Conservation (phyloP, 92 coral and sea anemone genomes). For the Actinostola sp. region DNA sequence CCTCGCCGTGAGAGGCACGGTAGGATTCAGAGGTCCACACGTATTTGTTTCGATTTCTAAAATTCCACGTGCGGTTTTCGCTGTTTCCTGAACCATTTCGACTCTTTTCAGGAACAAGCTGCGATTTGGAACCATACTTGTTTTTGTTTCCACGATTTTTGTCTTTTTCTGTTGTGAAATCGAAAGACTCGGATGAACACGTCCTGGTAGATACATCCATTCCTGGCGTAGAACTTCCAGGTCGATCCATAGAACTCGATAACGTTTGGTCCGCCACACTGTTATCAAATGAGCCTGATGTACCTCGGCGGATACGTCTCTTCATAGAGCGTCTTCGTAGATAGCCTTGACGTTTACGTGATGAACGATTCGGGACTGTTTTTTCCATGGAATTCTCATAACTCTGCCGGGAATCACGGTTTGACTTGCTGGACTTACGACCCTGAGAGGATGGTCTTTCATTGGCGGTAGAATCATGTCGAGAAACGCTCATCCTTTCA, state of each 20-base stretch:
- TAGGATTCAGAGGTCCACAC: conserved; percentile 1
- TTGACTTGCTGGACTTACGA: background rate
- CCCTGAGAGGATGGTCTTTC: background rate
- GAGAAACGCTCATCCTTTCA: no score
- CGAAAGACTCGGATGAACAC: conserved; percentile 1
- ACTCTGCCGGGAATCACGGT: background rate
- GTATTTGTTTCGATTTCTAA: conserved; percentile 12
- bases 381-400: no score
- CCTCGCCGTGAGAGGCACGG: background rate
- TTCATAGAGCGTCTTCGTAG: background rate
- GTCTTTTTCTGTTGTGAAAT: conserved; percentile 5
- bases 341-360: background rate
- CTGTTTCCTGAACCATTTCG: conserved; percentile 18
- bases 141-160: background rate
- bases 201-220: conserved; percentile 10
- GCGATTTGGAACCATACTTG: background rate
- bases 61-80: conserved; percentile 19
- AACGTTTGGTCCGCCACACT: background rate
- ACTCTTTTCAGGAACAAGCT: conserved; percentile 1
- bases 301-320: background rate
- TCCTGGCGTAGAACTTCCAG: conserved; percentile 3
- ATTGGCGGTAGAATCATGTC: background rate
- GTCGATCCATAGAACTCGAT: background rate
- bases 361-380: background rate
- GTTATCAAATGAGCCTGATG: background rate